These are phyloP conservation scores for Rynchops niger DNA, from an alignment of 2,113 vertebrate genomes.

Conservation along the genomic window DNA sequence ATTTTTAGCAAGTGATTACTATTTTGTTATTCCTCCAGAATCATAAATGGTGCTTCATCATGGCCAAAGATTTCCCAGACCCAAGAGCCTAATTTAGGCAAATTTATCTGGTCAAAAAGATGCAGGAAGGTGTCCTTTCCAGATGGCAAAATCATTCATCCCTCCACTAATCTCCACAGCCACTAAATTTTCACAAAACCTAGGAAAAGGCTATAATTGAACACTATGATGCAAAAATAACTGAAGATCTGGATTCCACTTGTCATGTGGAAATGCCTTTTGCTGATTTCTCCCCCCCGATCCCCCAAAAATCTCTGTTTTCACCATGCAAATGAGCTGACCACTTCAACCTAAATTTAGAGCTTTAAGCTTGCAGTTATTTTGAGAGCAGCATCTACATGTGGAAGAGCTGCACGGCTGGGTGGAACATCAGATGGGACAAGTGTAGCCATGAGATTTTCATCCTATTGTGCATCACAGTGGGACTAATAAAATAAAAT, in stretches of 20 bases:
- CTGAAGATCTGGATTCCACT: background rate
- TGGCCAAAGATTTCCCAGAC: background rate
- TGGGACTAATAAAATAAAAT: background rate
- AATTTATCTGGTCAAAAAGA: background rate
- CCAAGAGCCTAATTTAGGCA: background rate
- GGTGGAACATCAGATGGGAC: background rate
- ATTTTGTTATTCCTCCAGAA: background rate
- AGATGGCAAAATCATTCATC: background rate
- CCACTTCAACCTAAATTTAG: background rate
- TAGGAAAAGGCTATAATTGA: background rate
- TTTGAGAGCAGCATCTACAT: background rate
- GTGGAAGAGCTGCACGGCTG: background rate
- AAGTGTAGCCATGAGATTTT: background rate
- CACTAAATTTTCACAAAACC: background rate
- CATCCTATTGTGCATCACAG: background rate
- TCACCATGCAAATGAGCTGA: background rate
- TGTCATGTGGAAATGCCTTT: background rate
- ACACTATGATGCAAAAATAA: background rate
- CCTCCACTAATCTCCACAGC: background rate
- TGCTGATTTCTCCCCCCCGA: background rate
- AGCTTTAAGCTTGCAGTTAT: background rate
- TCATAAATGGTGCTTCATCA: background rate
- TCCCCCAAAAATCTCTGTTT: background rate
- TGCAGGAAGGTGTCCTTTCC: background rate
- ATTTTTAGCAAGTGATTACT: background rate